Evolutionary conservation across 2,888 invertebrate genomes (phyloP), one percentile per base, ranked within the genome.

Genomic region (Palloptera scutellata): DNA sequence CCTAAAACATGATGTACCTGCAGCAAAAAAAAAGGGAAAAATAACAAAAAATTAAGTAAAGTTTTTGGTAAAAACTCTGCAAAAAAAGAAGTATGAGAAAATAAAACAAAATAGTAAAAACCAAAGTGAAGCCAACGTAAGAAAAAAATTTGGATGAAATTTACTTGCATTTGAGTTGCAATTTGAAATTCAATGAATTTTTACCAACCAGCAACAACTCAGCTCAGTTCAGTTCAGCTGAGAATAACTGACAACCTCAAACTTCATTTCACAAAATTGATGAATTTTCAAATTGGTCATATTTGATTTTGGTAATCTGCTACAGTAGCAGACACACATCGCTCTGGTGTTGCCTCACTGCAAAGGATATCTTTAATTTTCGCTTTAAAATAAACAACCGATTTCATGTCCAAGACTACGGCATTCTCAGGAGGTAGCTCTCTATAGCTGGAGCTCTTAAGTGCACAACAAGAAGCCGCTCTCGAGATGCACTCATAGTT

Each of bases 111-210:
- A 12, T 12, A 43, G 10, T 11, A 43, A 43, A 43, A n/a, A n/a
- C n/a, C n/a, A n/a, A n/a, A n/a, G n/a, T n/a, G n/a, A n/a, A n/a
- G 10, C 15, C 52, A 52, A 10, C 52, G 53, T 12, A 17, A n/a
- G 17, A 5, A 53, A 19, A 17, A 12, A 48, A 48, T 15, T 10
- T 12, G 11, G 5, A 13, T 3, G 17, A 53, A 53, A 53, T 53
- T 53, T 53, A 53, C 53, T 53, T n/a, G 17, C 68, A 65, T 66
- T 67, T 63, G 66, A 68, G 68, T 68, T 68, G 75, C 72, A 77
- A 80, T 80, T 80, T 80, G 75, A 79, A 80, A 80, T 80, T 80
- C 80, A 80, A 80, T 80, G 81, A 80, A 80, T 80, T 80, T 79
- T 79, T 77, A 78, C 78, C 75, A 73, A 11, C 11, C 8, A 15